A percentile compares a stretch with the other conserved stretches of the same genome.
Conservation (phyloP, 2,888 invertebrate genomes). For the Drosophila emarginata region DNA sequence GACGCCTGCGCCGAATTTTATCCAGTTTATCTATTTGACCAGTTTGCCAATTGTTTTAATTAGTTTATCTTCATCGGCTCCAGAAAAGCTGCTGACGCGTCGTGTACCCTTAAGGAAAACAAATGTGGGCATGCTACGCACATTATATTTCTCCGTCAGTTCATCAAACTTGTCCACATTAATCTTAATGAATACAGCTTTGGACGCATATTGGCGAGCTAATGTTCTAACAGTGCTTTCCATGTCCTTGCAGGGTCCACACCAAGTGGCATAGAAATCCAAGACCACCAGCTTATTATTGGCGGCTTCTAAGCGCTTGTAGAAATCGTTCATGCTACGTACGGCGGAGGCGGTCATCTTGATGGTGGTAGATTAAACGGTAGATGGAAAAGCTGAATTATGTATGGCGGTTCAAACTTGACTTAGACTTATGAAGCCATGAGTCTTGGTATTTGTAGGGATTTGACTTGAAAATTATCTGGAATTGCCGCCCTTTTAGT, state of each 20-base stretch:
- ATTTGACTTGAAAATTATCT: not conserved
- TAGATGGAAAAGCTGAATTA: not conserved
- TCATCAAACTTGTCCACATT: slow-evolving; percentile 59
- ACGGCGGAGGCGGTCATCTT: slow-evolving; percentile 38
- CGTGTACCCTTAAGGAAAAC: slow-evolving; percentile 61
- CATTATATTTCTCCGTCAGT: slow-evolving; percentile 48
- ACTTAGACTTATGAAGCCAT: not conserved
- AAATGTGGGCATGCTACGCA: slow-evolving; percentile 67
- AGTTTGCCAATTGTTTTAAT: slow-evolving; percentile 56
- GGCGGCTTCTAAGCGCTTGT: slow-evolving; percentile 58
- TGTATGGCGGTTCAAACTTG: not conserved
- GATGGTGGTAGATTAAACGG: not conserved
- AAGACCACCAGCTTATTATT: slow-evolving; percentile 50
- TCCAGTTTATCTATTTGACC: slow-evolving; percentile 31
- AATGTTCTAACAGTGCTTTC: slow-evolving; percentile 48
- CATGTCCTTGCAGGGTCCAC: slow-evolving; percentile 61
- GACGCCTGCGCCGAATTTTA: not conserved
- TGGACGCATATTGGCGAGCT: slow-evolving; percentile 50
- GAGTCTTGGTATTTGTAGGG: not conserved
- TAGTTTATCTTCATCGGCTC: slow-evolving; percentile 65
- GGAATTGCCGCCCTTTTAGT: slow-evolving; percentile 2
- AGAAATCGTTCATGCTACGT: slow-evolving; percentile 53
- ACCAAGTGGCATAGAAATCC: slow-evolving; percentile 68
- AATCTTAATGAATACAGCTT: slow-evolving; percentile 51
- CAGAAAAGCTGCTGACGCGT: slow-evolving; percentile 54